Percentiles rank a stretch among this genome's conserved stretches.
Evolutionary conservation across 2,113 vertebrate species (phyloP).

Genomic region (Leptobrachium leishanense): DNA sequence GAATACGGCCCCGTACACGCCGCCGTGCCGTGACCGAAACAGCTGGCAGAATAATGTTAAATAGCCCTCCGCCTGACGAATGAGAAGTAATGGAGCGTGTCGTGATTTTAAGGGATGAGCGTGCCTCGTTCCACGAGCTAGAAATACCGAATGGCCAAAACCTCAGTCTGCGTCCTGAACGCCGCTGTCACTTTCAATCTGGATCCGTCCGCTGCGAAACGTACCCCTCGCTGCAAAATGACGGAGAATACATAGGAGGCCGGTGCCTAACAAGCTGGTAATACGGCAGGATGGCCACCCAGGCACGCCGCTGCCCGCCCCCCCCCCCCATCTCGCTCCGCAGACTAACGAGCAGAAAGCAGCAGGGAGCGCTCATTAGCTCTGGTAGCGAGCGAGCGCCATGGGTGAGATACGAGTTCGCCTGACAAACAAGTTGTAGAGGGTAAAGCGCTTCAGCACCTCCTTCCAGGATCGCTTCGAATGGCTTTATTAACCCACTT

Average conservation of each 20-base stretch:
- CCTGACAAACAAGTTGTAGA: background rate
- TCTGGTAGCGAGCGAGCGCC: background rate
- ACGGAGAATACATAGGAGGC: background rate
- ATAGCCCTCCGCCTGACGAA: too few relatives aligned
- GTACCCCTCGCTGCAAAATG: background rate
- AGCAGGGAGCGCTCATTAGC: background rate
- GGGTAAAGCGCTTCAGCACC: too few relatives aligned
- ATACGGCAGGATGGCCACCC: background rate
- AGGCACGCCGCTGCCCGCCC: background rate
- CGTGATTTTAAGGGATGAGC: too few relatives aligned
- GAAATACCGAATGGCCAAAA: too few relatives aligned
- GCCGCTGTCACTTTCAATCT: background rate
- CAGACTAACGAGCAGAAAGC: slow-evolving; percentile 5
- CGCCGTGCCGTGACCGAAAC: too few relatives aligned
- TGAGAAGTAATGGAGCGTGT: too few relatives aligned
- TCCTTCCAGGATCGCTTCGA: too few relatives aligned
- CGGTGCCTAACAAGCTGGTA: background rate
- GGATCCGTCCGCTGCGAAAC: background rate
- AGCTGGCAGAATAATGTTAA: too few relatives aligned
- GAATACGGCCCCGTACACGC: too few relatives aligned
- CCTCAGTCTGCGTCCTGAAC: background rate
- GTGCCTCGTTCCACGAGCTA: too few relatives aligned
- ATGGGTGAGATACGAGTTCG: background rate
- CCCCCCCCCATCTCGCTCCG: background rate
- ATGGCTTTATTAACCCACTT: too few relatives aligned